Evolutionary conservation across 2,888 invertebrate species (phyloP).

Genomic region (Galerucella calmariensis): DNA sequence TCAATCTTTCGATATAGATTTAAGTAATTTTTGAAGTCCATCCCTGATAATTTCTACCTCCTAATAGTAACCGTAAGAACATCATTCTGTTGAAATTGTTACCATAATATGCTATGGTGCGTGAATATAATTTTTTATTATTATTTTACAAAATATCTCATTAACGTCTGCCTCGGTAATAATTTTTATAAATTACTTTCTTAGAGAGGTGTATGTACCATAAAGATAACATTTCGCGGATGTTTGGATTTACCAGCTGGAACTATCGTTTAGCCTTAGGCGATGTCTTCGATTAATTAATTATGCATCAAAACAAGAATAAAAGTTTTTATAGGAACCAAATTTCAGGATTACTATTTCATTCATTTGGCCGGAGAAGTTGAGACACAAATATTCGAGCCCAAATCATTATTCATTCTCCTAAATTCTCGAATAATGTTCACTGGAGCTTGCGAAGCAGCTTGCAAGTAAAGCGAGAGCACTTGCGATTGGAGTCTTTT

Average conservation of each 20-base stretch:
- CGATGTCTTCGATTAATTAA: not conserved
- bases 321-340: no score
- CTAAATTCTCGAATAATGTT: no score
- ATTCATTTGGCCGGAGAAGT: no score
- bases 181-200: conserved; percentile 23
- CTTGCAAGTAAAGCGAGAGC: no score
- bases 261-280: not conserved
- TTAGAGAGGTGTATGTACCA: conserved; percentile 26
- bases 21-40: no score
- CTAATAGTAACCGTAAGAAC: conserved; percentile 4
- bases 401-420: no score
- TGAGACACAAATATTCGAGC: no score
- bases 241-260: conserved; percentile 20
- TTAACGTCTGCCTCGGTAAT: conserved; percentile 19
- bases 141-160: conserved; percentile 23
- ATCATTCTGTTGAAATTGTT: conserved; percentile 26
- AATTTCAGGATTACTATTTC: not conserved
- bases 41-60: not conserved
- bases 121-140: conserved; percentile 20
- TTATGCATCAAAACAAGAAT: not conserved
- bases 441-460: no score
- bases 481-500: no score
- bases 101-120: conserved; percentile 22
- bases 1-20: no score
- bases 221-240: conserved; percentile 27